Evolutionary conservation across 2,797 vertebrate genomes (phyloP).

Genomic region (Columba guinea): DNA sequence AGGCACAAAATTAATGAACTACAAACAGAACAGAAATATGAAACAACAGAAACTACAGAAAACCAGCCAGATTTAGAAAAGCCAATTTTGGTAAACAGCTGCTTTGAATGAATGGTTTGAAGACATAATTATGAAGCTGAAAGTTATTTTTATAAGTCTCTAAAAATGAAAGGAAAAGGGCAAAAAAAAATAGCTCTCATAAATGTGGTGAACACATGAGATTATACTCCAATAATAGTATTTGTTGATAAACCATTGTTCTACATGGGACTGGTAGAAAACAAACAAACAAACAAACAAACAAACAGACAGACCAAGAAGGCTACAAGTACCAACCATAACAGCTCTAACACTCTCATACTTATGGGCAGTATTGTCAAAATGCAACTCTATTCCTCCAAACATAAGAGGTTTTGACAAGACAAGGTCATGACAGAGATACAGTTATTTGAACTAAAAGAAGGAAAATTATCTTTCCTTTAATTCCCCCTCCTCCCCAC

Average conservation of each 20-base stretch:
- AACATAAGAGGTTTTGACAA: background rate
- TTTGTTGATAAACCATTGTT: background rate
- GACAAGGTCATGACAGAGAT: background rate
- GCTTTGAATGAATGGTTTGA: background rate
- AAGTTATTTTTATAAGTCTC: background rate
- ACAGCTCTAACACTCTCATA: background rate
- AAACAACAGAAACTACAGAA: background rate
- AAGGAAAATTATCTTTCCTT: background rate
- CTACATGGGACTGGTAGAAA: background rate
- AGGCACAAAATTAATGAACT: background rate
- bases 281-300: background rate
- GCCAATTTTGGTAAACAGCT: background rate
- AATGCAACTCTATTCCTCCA: background rate
- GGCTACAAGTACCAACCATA: background rate
- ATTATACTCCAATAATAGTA: background rate
- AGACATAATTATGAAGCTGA: background rate
- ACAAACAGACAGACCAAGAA: background rate
- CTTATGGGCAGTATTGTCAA: background rate
- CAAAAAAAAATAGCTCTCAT: background rate
- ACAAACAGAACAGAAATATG: background rate
- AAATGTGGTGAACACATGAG: background rate
- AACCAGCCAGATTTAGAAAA: background rate
- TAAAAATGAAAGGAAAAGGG: fast-evolving
- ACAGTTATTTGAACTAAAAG: background rate
- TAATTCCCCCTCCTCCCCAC: background rate